A percentile compares a stretch with the other conserved stretches of the same genome.
Conservation (phyloP, 1,140 invertebrate species). For the Cyphomyrmex costatus region DNA sequence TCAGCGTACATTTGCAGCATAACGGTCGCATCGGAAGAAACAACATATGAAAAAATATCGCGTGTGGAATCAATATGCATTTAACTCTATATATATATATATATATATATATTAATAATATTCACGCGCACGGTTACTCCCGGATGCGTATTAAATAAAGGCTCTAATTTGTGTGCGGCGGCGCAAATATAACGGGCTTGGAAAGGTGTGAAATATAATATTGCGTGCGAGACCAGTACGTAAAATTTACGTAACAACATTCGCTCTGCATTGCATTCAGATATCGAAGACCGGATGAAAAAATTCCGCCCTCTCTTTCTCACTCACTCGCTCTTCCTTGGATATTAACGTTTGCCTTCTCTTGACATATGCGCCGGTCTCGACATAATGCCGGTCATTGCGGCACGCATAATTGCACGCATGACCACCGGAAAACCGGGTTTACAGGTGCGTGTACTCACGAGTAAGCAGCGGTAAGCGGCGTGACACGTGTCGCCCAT, state of each 20-base stretch:
- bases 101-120: slow-evolving; percentile 24
- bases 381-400: slow-evolving; percentile 65
- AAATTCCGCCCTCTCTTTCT: not conserved
- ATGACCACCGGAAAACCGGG: slow-evolving; percentile 46
- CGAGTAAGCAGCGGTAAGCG: slow-evolving; percentile 48
- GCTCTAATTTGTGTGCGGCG: not conserved
- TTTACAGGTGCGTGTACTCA: slow-evolving; percentile 79
- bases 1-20: not conserved
- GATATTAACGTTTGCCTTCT: slow-evolving; percentile 34
- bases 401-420: slow-evolving; percentile 67
- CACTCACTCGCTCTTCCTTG: not conserved
- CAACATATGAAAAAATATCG: not conserved
- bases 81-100: not conserved
- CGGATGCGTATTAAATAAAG: slow-evolving; percentile 32
- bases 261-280: not conserved
- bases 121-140: not conserved
- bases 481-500: slow-evolving; percentile 58
- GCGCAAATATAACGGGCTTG: not conserved
- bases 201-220: not conserved
- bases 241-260: not conserved
- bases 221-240: not conserved
- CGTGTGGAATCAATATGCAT: not conserved
- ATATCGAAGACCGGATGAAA: not conserved
- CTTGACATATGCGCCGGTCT: slow-evolving; percentile 67
- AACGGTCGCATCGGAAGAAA: not conserved